phyloP scores from a whole-genome alignment of 2,797 vertebrate genomes.

The Prunella strophiata region DNA sequence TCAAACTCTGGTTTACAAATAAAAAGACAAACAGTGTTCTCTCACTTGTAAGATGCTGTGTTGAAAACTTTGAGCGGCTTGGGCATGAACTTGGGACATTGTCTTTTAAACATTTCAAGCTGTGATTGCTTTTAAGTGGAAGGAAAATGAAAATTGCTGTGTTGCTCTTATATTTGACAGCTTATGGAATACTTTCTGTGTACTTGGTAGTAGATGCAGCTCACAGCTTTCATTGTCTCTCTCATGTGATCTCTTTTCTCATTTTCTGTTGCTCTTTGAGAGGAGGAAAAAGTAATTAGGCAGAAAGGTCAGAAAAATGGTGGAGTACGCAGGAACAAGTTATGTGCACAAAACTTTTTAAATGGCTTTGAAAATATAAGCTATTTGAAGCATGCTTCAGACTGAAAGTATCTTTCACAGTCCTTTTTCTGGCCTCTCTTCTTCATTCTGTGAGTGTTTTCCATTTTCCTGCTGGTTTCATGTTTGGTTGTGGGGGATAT shows the following conservation, averaged over 20 bases:
- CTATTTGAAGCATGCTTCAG: not conserved
- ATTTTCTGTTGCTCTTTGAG: not conserved
- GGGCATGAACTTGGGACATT: not conserved
- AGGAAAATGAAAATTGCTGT: not conserved
- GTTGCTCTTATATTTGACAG: not conserved
- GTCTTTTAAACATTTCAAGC: not conserved
- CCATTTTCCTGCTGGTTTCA: not conserved
- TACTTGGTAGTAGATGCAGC: not conserved
- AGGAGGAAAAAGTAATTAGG: not conserved
- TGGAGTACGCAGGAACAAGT: not conserved
- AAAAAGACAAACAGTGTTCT: slow-evolving; percentile 13
- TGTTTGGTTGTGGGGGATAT: not conserved
- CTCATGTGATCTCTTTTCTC: not conserved
- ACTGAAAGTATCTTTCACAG: not conserved
- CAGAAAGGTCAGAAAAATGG: not conserved
- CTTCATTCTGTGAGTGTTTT: not conserved
- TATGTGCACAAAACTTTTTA: not conserved
- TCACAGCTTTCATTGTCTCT: not conserved
- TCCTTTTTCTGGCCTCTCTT: not conserved
- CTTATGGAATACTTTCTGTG: not conserved
- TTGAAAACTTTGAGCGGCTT: slow-evolving; percentile 44
- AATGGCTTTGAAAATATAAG: not conserved
- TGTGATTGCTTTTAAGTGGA: not conserved
- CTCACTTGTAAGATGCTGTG: slow-evolving; percentile 12
- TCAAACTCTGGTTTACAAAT: slow-evolving; percentile 39